Percentiles rank a stretch among this genome's conserved stretches.
Conservation (phyloP, 2,113 vertebrate genomes). For the Empidonax traillii region DNA sequence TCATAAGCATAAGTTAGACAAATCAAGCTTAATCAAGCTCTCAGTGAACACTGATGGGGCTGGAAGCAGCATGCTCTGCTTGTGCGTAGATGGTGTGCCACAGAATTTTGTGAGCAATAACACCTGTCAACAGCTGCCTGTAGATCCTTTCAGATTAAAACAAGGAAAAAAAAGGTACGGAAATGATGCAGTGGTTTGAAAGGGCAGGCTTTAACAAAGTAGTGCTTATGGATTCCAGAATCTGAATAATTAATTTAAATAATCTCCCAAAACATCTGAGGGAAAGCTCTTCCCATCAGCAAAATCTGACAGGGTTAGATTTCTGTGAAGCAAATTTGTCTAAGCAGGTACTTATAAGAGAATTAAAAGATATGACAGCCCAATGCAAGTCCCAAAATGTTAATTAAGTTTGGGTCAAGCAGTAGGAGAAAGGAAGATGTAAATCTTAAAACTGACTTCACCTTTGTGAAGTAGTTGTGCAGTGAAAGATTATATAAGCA, state of each 20-base stretch:
- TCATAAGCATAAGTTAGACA: neutral
- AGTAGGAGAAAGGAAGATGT: neutral
- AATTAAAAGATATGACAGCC: neutral
- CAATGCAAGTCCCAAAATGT: neutral
- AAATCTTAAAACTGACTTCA: neutral
- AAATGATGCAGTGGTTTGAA: neutral
- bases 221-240: neutral
- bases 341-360: neutral
- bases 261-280: neutral
- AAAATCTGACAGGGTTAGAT: neutral
- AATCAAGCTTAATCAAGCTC: neutral
- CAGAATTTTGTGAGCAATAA: neutral
- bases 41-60: neutral
- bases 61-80: neutral
- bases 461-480: neutral
- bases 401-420: neutral
- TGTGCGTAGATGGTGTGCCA: fast-evolving
- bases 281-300: neutral
- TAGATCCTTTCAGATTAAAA: neutral
- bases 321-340: neutral
- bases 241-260: neutral
- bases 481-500: neutral
- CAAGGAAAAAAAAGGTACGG: neutral
- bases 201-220: neutral
- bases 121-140: neutral